These are phyloP conservation scores for Geotrypetes seraphini DNA, from an alignment of 2,797 vertebrate genomes.

Conservation along the genomic window DNA sequence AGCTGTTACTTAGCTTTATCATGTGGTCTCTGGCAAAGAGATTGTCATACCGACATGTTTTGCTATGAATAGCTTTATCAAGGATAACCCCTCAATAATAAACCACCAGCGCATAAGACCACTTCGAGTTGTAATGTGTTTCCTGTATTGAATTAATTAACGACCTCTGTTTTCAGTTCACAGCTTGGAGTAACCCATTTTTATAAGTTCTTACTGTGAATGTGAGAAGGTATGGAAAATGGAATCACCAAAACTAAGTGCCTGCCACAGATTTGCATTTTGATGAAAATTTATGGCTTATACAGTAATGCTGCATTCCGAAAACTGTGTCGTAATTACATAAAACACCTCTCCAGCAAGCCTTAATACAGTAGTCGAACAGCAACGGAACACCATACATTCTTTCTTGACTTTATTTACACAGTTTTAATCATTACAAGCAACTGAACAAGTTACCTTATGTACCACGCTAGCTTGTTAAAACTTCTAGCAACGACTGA, in stretches of 20 bases:
- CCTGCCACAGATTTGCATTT: conserved; percentile 8
- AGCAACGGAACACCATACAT: neutral
- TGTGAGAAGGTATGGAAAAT: conserved; percentile 14
- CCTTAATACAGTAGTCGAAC: neutral
- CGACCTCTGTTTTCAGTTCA: conserved; percentile 20
- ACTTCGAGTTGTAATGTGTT: conserved; percentile 14
- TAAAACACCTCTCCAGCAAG: neutral
- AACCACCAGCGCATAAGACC: too few species aligned
- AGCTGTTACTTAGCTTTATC: too few species aligned
- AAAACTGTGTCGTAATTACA: neutral
- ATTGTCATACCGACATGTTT: too few species aligned
- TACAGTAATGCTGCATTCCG: neutral
- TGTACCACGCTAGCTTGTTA: too few species aligned
- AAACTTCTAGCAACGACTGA: too few species aligned
- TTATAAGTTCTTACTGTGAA: conserved; percentile 9
- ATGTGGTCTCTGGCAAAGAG: too few species aligned
- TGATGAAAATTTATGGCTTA: conserved; percentile 9
- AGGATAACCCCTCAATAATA: too few species aligned
- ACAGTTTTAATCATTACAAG: neutral
- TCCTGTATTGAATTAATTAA: conserved; percentile 10
- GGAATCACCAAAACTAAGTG: conserved; percentile 9
- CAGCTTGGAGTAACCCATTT: conserved; percentile 24
- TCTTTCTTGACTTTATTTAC: neutral
- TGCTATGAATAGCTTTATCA: too few species aligned
- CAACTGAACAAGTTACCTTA: neutral